phyloP scores from a whole-genome alignment of 2,797 vertebrate genomes.

The Acridotheres tristis region DNA sequence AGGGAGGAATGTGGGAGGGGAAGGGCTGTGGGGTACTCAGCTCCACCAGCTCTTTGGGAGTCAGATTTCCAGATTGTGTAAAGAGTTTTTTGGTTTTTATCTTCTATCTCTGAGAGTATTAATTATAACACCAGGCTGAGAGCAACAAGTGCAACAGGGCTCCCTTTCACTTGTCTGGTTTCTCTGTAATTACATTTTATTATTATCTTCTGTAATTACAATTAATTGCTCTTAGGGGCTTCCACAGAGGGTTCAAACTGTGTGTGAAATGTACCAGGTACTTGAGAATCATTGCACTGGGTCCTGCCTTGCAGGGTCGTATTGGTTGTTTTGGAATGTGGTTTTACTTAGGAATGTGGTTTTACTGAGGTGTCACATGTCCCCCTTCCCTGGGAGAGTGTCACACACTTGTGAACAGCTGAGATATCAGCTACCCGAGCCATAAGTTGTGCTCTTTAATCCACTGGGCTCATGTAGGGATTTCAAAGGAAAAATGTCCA shows the following conservation, averaged over 20 bases:
- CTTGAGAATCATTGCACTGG: background rate
- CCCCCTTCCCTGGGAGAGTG: background rate
- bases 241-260: background rate
- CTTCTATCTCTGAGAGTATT: background rate
- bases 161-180: background rate
- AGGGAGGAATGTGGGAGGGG: background rate
- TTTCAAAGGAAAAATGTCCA: background rate
- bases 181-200: background rate
- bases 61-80: background rate
- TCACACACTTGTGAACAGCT: background rate
- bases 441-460: background rate
- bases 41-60: background rate
- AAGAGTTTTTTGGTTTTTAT: background rate
- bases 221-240: background rate
- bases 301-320: accelerated
- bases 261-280: background rate
- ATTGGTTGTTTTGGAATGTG: background rate
- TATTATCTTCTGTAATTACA: background rate
- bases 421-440: accelerated
- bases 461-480: background rate
- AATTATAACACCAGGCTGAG: background rate
- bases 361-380: background rate
- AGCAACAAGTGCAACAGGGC: background rate
- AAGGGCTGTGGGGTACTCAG: background rate
- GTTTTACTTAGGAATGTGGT: background rate